A percentile compares a stretch with the other conserved stretches of the same genome.
Evolutionary conservation across 2,113 vertebrate species (phyloP).

Genomic region (Anarrhichthys ocellatus): DNA sequence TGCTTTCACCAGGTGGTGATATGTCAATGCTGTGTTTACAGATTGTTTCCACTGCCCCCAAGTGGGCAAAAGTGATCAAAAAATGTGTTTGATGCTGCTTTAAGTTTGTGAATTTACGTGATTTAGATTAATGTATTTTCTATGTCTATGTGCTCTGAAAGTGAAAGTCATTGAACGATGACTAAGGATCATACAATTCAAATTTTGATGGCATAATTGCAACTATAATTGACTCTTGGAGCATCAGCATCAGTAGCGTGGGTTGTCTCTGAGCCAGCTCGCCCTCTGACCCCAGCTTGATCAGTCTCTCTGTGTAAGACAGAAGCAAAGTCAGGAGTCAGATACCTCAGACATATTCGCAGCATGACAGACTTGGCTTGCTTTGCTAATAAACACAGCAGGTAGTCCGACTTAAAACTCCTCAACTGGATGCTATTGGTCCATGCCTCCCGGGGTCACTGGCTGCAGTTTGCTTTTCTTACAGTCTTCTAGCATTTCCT

Average conservation of each 20-base stretch:
- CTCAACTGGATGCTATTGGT: slow-evolving; percentile 6
- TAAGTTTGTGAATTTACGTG: not conserved
- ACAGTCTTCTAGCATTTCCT: slow-evolving; percentile 13
- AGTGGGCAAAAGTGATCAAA: not conserved
- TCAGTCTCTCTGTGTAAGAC: not conserved
- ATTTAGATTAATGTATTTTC: not conserved
- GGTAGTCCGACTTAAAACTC: slow-evolving; percentile 1
- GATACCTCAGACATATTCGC: slow-evolving; percentile 12
- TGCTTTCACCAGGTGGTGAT: not conserved
- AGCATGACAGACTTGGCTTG: not conserved
- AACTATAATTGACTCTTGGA: not conserved
- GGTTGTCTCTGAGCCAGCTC: not conserved
- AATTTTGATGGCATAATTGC: not conserved
- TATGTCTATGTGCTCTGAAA: not conserved
- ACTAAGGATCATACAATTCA: not conserved
- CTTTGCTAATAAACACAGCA: slow-evolving; percentile 27
- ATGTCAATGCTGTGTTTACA: not conserved
- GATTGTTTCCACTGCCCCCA: not conserved
- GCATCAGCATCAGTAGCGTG: no score
- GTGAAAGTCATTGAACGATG: not conserved
- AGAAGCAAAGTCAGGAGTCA: not conserved
- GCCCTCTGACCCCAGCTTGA: not conserved
- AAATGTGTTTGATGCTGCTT: not conserved
- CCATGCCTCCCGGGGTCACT: slow-evolving; percentile 1
- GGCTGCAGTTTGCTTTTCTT: slow-evolving; percentile 30